Percentiles rank a stretch among this genome's conserved stretches.
Evolutionary conservation across 2,797 vertebrate genomes (phyloP).

Genomic region (Oryzias dopingdopingensis): DNA sequence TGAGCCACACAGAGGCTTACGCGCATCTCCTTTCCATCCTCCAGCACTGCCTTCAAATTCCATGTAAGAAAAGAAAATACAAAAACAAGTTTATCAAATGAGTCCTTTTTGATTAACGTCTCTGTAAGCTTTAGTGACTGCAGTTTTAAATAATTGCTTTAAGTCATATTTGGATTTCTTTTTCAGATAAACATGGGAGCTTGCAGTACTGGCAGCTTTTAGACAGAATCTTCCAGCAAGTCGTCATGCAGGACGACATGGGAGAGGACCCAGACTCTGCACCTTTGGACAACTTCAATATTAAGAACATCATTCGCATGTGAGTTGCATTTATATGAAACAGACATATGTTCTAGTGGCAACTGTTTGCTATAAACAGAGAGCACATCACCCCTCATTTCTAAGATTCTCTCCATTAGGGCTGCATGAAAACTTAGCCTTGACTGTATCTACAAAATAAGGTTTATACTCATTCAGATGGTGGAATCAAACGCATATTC

Average conservation of each 20-base stretch:
- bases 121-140: no score
- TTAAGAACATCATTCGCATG: constrained; percentile 96
- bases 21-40: constrained; percentile 96
- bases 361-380: no score
- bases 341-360: no score
- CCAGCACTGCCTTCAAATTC: constrained; percentile 96
- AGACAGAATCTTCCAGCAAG: constrained; percentile 95
- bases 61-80: constrained; percentile 76
- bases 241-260: constrained; percentile 93
- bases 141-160: no score
- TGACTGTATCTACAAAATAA: no score
- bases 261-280: constrained; percentile 90
- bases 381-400: no score
- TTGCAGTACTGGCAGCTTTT: constrained; percentile 97
- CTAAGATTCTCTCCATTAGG: no score
- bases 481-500: no score
- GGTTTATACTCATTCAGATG: no score
- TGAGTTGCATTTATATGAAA: constrained; percentile 68
- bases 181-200: constrained; percentile 86
- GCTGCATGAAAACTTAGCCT: no score
- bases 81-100: constrained; percentile 45
- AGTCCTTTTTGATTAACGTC: background rate
- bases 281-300: constrained; percentile 94
- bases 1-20: constrained; percentile 93
- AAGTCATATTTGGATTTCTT: background rate